Evolutionary conservation across 2,113 vertebrate genomes (phyloP).

Genomic region (Oreochromis aureus): DNA sequence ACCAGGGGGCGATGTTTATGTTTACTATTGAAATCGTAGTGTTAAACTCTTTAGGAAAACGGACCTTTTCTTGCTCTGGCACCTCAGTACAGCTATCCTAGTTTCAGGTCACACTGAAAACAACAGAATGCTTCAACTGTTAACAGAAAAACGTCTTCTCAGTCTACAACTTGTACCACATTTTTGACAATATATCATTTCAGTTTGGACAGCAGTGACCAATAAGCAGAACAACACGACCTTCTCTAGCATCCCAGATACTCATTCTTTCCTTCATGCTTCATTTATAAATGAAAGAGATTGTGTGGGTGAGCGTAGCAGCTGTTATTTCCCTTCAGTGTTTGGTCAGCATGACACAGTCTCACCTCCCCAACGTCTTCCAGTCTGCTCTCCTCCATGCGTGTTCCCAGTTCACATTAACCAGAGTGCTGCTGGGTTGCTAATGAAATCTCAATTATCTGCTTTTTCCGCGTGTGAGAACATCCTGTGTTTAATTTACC

Average conservation of each 20-base stretch:
- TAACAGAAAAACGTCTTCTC: neutral
- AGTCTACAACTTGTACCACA: neutral
- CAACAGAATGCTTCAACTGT: neutral
- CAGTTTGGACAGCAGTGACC: neutral
- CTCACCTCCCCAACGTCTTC: neutral
- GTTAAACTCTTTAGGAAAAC: neutral
- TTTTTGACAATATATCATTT: neutral
- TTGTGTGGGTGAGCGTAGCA: neutral
- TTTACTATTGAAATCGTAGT: neutral
- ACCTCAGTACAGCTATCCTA: neutral
- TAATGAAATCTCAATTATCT: slow-evolving; percentile 44
- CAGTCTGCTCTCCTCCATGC: neutral
- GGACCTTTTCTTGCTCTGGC: neutral
- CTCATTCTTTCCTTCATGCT: neutral
- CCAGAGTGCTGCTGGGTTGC: neutral
- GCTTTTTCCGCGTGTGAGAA: slow-evolving; percentile 15
- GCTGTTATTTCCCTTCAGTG: slow-evolving; percentile 11
- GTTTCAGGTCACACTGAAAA: neutral
- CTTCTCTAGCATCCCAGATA: neutral
- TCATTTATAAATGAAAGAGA: neutral
- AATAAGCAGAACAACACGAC: neutral
- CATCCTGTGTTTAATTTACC: slow-evolving; percentile 44
- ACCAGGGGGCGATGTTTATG: too few relatives aligned
- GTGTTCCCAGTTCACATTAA: neutral
- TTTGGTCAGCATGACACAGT: neutral